These are phyloP conservation scores for Bugula neritina DNA, from an alignment of 2,888 invertebrate species.

Conservation along the genomic window DNA sequence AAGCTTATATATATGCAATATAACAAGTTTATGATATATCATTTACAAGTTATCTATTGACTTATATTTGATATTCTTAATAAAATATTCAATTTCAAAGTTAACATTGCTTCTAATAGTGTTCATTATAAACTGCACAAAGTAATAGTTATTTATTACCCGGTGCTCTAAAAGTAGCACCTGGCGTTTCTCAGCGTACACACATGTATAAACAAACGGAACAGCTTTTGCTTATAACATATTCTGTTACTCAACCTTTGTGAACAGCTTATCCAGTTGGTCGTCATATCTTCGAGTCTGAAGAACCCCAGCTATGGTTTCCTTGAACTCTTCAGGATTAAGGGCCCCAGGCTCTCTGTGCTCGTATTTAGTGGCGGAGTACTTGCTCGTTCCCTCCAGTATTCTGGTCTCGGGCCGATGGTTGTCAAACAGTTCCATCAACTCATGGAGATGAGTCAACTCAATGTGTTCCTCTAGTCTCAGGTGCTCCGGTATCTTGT, in stretches of 20 bases:
- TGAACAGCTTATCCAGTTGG: constrained; percentile 49
- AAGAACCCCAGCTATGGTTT: constrained; percentile 44
- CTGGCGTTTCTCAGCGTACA: no score
- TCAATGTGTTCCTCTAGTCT: constrained; percentile 50
- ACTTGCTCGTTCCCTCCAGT: constrained; percentile 26
- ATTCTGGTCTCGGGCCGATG: constrained; percentile 37
- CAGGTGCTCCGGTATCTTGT: constrained; percentile 39
- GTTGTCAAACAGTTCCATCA: constrained; percentile 43
- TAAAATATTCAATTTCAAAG: no score
- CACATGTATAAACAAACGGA: no score
- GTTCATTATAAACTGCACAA: no score
- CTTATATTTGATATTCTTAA: no score
- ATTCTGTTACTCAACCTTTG: constrained; percentile 44
- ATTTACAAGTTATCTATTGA: no score
- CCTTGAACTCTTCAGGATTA: constrained; percentile 48
- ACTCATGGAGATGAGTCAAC: constrained; percentile 46
- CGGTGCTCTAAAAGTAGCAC: no score
- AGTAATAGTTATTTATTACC: no score
- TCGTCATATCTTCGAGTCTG: constrained; percentile 45
- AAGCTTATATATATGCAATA: no score
- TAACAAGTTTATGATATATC: no score
- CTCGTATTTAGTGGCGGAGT: constrained; percentile 35
- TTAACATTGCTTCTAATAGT: no score
- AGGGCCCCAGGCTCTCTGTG: constrained; percentile 44
- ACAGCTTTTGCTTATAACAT: no score